These are phyloP conservation scores for Pogona vitticeps DNA, from an alignment of 2,113 vertebrate species.

Conservation along the genomic window DNA sequence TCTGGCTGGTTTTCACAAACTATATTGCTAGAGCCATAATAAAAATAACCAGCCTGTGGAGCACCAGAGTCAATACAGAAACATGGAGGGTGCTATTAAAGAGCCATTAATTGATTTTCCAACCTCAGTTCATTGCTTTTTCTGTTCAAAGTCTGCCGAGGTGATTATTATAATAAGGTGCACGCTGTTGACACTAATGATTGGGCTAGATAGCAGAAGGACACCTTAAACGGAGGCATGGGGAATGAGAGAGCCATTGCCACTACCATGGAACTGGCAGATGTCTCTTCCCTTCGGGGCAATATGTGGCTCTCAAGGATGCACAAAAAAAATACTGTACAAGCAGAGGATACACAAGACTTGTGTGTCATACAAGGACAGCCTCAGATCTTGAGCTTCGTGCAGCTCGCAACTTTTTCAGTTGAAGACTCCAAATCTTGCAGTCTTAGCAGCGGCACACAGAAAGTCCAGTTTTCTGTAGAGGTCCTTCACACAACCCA, in stretches of 20 bases:
- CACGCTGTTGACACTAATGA: slow-evolving; percentile 68
- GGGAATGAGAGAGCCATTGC: not conserved
- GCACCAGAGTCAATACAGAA: slow-evolving; percentile 63
- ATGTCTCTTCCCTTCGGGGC: slow-evolving; percentile 7
- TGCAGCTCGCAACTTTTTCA: no score
- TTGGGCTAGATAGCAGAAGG: slow-evolving; percentile 61
- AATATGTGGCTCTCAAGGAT: not conserved
- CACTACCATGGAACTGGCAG: slow-evolving; percentile 31
- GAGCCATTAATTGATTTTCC: slow-evolving; percentile 80
- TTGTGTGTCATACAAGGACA: no score
- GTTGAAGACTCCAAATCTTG: no score
- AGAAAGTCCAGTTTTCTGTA: not conserved
- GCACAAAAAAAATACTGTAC: rapidly evolving
- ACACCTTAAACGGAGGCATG: slow-evolving; percentile 40
- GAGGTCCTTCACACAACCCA: no score
- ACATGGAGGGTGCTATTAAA: slow-evolving; percentile 71
- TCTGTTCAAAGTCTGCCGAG: slow-evolving; percentile 70
- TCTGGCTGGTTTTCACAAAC: slow-evolving; percentile 47
- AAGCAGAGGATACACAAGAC: slow-evolving; percentile 16
- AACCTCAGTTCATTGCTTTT: slow-evolving; percentile 68
- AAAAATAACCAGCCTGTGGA: slow-evolving; percentile 34
- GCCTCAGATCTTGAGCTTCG: not conserved
- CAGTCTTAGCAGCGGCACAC: not conserved
- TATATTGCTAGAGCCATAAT: slow-evolving; percentile 29
- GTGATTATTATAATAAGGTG: slow-evolving; percentile 66